These are phyloP conservation scores for Habropoda laboriosa DNA, from an alignment of 1,140 invertebrate genomes.

Conservation along the genomic window DNA sequence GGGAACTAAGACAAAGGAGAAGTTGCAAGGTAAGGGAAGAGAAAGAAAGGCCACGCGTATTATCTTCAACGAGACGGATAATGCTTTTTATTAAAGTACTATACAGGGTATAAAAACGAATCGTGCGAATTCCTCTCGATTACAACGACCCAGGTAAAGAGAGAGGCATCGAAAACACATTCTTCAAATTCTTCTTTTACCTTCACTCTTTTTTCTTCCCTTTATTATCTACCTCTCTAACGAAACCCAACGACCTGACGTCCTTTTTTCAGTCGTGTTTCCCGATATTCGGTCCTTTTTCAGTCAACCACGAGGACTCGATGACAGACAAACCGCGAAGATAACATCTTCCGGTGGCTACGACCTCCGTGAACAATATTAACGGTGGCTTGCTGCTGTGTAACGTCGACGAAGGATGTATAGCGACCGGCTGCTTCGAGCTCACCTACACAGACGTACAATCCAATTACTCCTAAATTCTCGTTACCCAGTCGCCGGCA, in stretches of 20 bases:
- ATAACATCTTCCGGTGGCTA: conserved; percentile 92
- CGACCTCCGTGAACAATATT: conserved; percentile 95
- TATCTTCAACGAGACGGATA: background rate
- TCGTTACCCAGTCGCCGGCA: conserved; percentile 25
- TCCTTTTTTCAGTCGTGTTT: conserved; percentile 47
- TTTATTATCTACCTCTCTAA: too few relatives aligned
- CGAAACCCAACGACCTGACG: too few relatives aligned
- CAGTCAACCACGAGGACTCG: conserved; percentile 87
- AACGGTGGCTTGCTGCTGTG: conserved; percentile 88
- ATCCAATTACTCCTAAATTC: conserved; percentile 54
- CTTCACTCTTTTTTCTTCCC: too few relatives aligned
- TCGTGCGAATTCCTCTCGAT: background rate
- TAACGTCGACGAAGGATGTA: conserved; percentile 93
- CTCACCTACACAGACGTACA: conserved; percentile 78
- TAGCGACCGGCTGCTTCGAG: conserved; percentile 86
- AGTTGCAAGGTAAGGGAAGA: too few relatives aligned
- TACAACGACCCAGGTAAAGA: background rate
- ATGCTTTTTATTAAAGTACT: conserved; percentile 27
- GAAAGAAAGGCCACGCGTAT: too few relatives aligned
- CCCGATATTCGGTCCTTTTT: conserved; percentile 53
- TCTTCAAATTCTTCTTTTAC: background rate
- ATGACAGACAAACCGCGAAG: conserved; percentile 89
- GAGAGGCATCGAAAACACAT: background rate
- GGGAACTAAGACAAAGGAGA: too few relatives aligned
- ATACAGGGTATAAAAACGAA: conserved; percentile 19